A percentile compares a stretch with the other conserved stretches of the same genome.
phyloP scores from a whole-genome alignment of 2,888 invertebrate species.

The Kryphioiulus occultus region DNA sequence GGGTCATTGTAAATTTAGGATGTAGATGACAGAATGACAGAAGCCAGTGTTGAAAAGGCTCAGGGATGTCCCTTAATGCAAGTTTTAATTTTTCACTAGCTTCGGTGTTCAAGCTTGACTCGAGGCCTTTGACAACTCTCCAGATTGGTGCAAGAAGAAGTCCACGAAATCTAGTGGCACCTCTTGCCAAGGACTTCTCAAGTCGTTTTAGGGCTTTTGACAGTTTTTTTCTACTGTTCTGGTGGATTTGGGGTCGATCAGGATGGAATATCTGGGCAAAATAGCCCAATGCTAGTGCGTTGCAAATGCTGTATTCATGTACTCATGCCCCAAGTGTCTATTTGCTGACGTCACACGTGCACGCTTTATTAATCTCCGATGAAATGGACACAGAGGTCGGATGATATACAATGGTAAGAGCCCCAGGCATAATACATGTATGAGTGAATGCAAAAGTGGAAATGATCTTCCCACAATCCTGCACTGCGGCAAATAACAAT shows the following conservation, averaged over 20 bases:
- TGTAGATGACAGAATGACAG: no score
- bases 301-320: background rate
- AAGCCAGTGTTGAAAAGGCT: no score
- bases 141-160: no score
- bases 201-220: no score
- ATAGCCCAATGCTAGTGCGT: background rate
- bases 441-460: background rate
- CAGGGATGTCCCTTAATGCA: no score
- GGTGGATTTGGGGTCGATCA: background rate
- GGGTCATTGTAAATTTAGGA: no score
- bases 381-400: background rate
- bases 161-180: no score
- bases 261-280: background rate
- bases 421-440: background rate
- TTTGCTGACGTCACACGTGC: background rate
- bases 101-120: no score
- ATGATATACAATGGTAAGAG: background rate
- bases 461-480: background rate
- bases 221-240: background rate
- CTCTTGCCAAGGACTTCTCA: no score
- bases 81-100: no score
- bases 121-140: no score
- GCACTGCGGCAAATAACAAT: background rate
- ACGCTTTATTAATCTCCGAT: slow-evolving; percentile 20
- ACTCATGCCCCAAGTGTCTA: background rate